These are phyloP conservation scores for Epirrhoe tristata DNA, from an alignment of 2,888 invertebrate genomes.

Conservation along the genomic window DNA sequence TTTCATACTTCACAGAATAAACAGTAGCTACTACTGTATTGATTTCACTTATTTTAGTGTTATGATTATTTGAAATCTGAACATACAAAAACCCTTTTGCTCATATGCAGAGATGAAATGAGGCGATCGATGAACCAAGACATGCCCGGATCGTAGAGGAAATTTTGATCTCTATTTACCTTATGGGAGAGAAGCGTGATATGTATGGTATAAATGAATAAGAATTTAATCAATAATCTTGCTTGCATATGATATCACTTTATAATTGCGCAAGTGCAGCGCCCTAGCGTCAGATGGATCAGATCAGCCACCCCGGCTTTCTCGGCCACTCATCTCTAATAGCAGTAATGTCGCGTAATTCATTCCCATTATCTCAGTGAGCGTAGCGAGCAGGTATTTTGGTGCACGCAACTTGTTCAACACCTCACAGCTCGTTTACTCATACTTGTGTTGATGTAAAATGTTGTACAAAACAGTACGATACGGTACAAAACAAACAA, in stretches of 20 bases:
- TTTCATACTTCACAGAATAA: conserved; percentile 32
- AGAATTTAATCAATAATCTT: too few species aligned
- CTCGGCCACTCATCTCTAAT: conserved; percentile 37
- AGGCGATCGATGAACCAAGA: too few species aligned
- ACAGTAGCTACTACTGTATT: background rate
- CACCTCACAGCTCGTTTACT: background rate
- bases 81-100: too few species aligned
- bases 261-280: background rate
- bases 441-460: background rate
- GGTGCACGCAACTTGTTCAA: conserved; percentile 32
- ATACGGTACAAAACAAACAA: background rate
- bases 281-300: conserved; percentile 20
- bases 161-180: too few species aligned
- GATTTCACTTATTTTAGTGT: background rate
- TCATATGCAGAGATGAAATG: too few species aligned
- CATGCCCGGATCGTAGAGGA: too few species aligned
- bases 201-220: too few species aligned
- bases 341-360: conserved; percentile 32
- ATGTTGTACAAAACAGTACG: background rate
- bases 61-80: background rate
- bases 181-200: too few species aligned
- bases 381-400: conserved; percentile 18
- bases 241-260: background rate
- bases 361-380: conserved; percentile 36
- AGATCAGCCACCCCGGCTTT: conserved; percentile 39